Base-by-base conservation (phyloP, 2,113 vertebrate species). In the Periophthalmus modestus region DNA sequence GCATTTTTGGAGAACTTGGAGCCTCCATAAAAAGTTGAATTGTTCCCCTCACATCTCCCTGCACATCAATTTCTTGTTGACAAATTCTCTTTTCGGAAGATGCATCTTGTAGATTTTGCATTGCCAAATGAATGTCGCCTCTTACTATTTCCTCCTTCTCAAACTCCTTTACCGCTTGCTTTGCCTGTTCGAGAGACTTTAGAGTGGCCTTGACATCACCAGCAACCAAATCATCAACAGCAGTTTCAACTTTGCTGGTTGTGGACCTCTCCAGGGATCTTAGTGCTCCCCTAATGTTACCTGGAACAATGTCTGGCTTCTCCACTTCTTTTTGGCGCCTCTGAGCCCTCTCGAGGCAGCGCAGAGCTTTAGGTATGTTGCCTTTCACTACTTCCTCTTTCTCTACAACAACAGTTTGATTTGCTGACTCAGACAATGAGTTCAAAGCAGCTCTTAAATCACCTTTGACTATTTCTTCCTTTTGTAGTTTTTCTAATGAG, bases 361-460 rank as follows among this genome's bases (percentile, higher is more conserved):
- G 93, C 68, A 95, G 79, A 50, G 93, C 86, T 87, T 92, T 91
- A 1, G 90, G 84, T 74, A 94, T 94, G 82, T 95, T 92, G 54
- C 94, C 94, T 91, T 94, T 95, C 66, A 94, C 87, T 72, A 95
- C 91, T 58, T 95, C 93, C 85, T 97, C 95, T 83, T 94, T 95
- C 83, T 96, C 93, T 13, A 93, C 74, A 79, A 92, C 70, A 46
- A 87, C 88, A 57, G 90, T 91, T 82, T 96, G 95, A 88, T 94
- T 96, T 57, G 88, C 87, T 28, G 94, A 94, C 81, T 95, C 94
- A 81, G 89, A 94, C 69, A 96, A 86, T 34, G 94, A 95, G 85
- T 87, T 91, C 78, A 97, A 80, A 68, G 92, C 88, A 77, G 94
- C 94, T 86, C 91, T 95, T 80, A 97, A 92, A 90, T 97, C 93